Conservation (phyloP, 2,797 vertebrate species). For the Alca torda region DNA sequence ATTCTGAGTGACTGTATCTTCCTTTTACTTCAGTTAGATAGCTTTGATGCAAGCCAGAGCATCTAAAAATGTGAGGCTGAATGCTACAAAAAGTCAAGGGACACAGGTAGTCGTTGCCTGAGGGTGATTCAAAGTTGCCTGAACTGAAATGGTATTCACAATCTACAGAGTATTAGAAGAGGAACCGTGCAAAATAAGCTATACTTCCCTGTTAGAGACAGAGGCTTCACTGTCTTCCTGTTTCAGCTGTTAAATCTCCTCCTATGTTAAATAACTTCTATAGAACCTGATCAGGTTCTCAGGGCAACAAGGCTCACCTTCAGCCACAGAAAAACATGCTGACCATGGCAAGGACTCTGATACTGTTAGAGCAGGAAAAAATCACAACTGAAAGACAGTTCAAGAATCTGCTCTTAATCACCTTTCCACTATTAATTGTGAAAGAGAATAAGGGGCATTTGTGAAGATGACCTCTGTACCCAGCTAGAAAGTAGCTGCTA, state of each 20-base stretch:
- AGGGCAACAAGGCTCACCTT: neutral
- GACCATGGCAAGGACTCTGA: neutral
- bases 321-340: neutral
- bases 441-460: neutral
- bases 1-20: neutral
- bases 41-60: neutral
- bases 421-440: neutral
- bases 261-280: neutral
- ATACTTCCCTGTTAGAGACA: neutral
- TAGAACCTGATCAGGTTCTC: neutral
- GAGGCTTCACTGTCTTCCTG: neutral
- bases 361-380: neutral
- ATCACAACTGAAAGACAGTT: neutral
- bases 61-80: neutral
- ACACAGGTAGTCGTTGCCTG: neutral
- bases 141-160: neutral
- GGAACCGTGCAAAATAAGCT: neutral
- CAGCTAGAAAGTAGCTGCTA: neutral
- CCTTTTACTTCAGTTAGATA: neutral
- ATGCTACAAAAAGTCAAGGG: neutral
- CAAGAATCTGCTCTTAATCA: neutral
- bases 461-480: neutral
- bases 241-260: neutral
- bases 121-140: neutral
- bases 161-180: neutral